phyloP scores from a whole-genome alignment of 1,140 invertebrate genomes.

The Megalonaias nervosa region DNA sequence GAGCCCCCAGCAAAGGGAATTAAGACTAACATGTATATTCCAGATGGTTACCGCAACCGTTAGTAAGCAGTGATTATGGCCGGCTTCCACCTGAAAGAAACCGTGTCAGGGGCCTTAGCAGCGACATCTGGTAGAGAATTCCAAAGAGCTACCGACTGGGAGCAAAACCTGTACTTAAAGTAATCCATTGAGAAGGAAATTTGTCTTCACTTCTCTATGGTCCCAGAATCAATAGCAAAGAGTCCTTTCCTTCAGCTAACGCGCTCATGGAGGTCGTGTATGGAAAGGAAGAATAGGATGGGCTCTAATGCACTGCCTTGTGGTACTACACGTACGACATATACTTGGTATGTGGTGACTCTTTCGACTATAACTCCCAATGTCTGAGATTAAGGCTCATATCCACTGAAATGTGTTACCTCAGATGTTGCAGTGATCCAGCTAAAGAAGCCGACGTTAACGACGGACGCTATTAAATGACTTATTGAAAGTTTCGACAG shows the following conservation, averaged over 20 bases:
- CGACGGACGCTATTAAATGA: too few species aligned
- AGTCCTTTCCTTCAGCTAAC: slow-evolving; percentile 11
- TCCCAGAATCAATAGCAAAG: slow-evolving; percentile 24
- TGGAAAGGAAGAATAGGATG: slow-evolving; percentile 7
- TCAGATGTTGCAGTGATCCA: not conserved
- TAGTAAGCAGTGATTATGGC: not conserved
- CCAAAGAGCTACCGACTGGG: not conserved
- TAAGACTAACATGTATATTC: not conserved
- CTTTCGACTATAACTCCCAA: slow-evolving; percentile 8
- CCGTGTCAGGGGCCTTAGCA: not conserved
- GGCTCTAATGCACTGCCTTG: slow-evolving; percentile 19
- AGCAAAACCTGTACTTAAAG: not conserved
- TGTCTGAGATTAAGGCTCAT: slow-evolving; percentile 9
- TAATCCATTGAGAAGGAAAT: not conserved
- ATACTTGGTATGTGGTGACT: not conserved
- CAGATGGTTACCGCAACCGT: not conserved
- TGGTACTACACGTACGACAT: slow-evolving; percentile 16
- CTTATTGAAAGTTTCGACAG: too few species aligned
- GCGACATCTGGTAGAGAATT: not conserved
- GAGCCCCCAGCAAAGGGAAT: not conserved
- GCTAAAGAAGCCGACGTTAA: too few species aligned
- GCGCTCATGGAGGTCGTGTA: slow-evolving; percentile 15
- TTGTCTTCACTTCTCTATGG: slow-evolving; percentile 2
- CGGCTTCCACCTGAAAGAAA: not conserved
- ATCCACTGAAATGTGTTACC: slow-evolving; percentile 5